phyloP scores from a whole-genome alignment of 2,113 vertebrate species.

The Oophaga pumilio region DNA sequence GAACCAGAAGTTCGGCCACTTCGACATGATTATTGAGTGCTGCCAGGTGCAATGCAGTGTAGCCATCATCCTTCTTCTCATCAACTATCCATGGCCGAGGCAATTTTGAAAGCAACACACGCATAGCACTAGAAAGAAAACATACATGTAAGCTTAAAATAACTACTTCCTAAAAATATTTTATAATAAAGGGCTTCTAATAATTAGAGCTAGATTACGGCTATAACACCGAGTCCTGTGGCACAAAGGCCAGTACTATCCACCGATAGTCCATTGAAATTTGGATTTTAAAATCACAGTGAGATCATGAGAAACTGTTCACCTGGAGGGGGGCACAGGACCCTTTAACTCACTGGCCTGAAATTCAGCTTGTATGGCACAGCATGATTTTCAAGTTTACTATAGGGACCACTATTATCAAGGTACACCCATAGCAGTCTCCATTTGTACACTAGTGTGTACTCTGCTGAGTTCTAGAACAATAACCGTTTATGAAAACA shows the following conservation, averaged over 20 bases:
- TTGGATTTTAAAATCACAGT: too few species aligned
- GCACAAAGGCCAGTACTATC: not conserved
- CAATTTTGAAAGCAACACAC: slow-evolving; percentile 93
- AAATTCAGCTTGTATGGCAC: too few species aligned
- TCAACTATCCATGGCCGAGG: slow-evolving; percentile 98
- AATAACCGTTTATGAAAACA: too few species aligned
- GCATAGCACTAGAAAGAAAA: slow-evolving; percentile 85
- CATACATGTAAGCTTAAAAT: not conserved
- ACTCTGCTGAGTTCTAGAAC: too few species aligned
- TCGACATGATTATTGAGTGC: slow-evolving; percentile 99
- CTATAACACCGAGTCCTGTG: not conserved
- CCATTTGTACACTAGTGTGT: too few species aligned
- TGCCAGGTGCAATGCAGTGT: slow-evolving; percentile 95
- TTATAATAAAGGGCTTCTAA: not conserved
- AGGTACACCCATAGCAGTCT: too few species aligned
- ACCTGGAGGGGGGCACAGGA: not conserved
- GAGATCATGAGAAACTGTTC: not conserved
- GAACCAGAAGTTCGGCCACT: slow-evolving; percentile 95
- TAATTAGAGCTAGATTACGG: not conserved
- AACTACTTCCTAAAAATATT: not conserved
- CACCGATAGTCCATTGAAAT: too few species aligned
- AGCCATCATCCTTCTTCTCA: slow-evolving; percentile 98
- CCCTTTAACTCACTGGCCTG: too few species aligned
- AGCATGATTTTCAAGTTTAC: too few species aligned
- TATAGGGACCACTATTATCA: too few species aligned